Conservation (phyloP, 2,113 vertebrate species). For the Xiphorhynchus elegans region DNA sequence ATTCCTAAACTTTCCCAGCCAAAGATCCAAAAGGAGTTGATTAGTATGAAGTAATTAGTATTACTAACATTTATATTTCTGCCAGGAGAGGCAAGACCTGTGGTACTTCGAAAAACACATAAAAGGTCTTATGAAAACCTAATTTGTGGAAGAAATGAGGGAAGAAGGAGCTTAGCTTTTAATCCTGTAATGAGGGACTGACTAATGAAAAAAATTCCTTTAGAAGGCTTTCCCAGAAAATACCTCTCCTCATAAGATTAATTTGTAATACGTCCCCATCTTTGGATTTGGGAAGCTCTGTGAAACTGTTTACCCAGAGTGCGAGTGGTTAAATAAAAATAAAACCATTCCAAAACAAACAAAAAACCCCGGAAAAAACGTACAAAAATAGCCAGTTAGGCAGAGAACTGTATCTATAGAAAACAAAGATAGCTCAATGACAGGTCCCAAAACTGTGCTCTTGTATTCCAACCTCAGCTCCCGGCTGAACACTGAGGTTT, state of each 20-base stretch:
- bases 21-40: neutral
- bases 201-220: conserved; percentile 40
- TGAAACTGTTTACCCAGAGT: neutral
- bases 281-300: neutral
- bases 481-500: neutral
- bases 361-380: neutral
- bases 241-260: neutral
- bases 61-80: neutral
- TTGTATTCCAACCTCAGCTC: neutral
- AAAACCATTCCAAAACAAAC: neutral
- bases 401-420: neutral
- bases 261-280: neutral
- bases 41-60: neutral
- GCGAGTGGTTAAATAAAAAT: neutral
- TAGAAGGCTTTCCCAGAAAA: conserved; percentile 42
- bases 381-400: neutral
- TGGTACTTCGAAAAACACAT: neutral
- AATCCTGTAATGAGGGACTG: conserved; percentile 49
- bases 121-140: conserved; percentile 31
- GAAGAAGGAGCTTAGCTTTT: conserved; percentile 50
- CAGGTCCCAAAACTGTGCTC: neutral
- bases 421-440: neutral
- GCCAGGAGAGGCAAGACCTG: neutral
- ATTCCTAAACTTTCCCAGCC: neutral
- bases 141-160: conserved; percentile 30